phyloP scores from a whole-genome alignment of 2,113 vertebrate genomes.

The Thomomys bottae region DNA sequence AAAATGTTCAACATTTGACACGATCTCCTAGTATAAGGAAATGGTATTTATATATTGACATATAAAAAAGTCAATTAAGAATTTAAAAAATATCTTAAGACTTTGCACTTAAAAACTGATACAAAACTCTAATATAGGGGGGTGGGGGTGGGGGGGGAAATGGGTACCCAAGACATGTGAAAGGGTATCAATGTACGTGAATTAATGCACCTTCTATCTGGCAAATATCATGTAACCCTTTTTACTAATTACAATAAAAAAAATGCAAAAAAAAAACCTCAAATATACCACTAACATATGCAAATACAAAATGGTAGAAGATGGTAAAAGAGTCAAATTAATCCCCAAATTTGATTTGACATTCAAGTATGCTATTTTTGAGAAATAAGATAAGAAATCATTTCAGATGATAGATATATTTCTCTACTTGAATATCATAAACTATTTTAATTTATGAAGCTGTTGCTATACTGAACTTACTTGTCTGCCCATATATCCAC shows the following conservation, averaged over 20 bases:
- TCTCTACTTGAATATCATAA: conserved; percentile 8
- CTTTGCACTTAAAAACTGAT: not conserved
- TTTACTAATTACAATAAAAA: too few relatives aligned
- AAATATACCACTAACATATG: too few relatives aligned
- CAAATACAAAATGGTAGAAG: not conserved
- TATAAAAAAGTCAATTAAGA: not conserved
- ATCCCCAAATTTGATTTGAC: not conserved
- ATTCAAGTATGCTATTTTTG: not conserved
- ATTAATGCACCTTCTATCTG: too few relatives aligned
- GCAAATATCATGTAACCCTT: too few relatives aligned
- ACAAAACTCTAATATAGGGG: too few relatives aligned
- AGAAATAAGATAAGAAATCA: not conserved
- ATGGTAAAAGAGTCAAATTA: conserved; percentile 8
- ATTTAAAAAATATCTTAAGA: not conserved
- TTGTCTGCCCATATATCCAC: conserved; percentile 99
- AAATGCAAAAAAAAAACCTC: too few relatives aligned
- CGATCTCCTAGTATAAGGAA: not conserved
- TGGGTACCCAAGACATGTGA: too few relatives aligned
- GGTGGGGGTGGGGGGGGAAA: too few relatives aligned
- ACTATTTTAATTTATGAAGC: not conserved
- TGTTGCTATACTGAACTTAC: conserved; percentile 82
- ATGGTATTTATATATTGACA: not conserved
- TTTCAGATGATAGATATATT: not conserved
- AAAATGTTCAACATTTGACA: too few relatives aligned
- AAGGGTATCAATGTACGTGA: too few relatives aligned